Base-by-base conservation (phyloP, 1,140 invertebrate genomes). In the Drosophila obscura region DNA sequence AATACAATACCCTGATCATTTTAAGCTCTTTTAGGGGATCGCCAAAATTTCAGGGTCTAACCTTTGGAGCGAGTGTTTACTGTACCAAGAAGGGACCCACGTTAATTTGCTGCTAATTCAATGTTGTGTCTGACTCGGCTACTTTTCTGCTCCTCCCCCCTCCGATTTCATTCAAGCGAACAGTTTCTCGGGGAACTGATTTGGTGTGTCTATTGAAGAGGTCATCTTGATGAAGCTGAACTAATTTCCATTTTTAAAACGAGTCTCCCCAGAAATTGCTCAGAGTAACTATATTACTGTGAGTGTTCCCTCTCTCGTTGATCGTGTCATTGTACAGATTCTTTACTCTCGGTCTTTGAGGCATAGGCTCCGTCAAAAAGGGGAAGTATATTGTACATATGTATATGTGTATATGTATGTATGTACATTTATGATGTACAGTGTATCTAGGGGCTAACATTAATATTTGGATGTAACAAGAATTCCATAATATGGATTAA, bases 241-340 rank as follows among this genome's bases (percentile, higher is more conserved):
- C 44, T 55, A 39, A 48, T 72, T 69, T 60, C 53, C 22, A 71
- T 71, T 35, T 46, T 31, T 72, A 22, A 59, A 71, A 53, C 48
- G n/a, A 46, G 55, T 72, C 64, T 60, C 66, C 55, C 35, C 15
- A 41, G 24, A 16, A 71, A 73, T 73, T 72, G 69, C 15, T 50
- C 53, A 39, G 43, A 62, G 57, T 53, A 72, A 24, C 24, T 72
- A 26, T 26, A 52, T 52, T 28, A 11, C 35, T 35, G 35, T 13
- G 35, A 13, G 35, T 39, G 4, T 13, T 39, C 4, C 11, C 35
- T 11, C 35, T 39, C 35, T 39, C 35, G 35, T 11, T 11, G 35
- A 39, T 39, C 9, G 59, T 53, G 57, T 71, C 35, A 45, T 35
- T 0, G 9, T 11, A 58, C 26, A 68, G 46, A 39, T 19, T 50